Percentiles rank a stretch among this genome's conserved stretches.
Evolutionary conservation across 2,797 vertebrate species (phyloP).

Genomic region (Chlorospingus semifuscus): DNA sequence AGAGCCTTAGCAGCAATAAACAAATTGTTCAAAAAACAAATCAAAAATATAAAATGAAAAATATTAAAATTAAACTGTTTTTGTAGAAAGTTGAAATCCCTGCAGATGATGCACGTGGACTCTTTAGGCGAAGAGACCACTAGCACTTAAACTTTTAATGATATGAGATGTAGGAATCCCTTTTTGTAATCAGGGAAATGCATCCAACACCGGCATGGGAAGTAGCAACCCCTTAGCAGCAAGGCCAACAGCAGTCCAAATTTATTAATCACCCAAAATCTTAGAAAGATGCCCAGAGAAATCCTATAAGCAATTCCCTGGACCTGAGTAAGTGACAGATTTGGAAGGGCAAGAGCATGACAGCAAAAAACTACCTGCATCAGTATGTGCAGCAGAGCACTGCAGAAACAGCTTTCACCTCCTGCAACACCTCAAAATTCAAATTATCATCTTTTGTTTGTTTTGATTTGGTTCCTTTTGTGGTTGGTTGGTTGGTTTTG

Average conservation of each 20-base stretch:
- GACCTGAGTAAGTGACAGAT: not conserved
- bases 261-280: not conserved
- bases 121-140: not conserved
- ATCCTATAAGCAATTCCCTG: not conserved
- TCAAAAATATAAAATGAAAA: not conserved
- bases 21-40: not conserved
- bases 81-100: not conserved
- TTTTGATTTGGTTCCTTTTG: not conserved
- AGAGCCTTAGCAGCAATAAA: not conserved
- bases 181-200: not conserved
- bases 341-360: not conserved
- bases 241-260: not conserved
- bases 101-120: not conserved
- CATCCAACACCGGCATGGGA: not conserved
- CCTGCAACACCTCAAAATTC: not conserved
- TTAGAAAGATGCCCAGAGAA: not conserved
- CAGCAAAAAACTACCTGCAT: not conserved
- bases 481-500: not conserved
- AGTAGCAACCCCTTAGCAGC: not conserved
- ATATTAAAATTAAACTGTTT: not conserved
- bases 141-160: not conserved
- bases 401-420: not conserved
- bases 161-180: not conserved
- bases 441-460: fast-evolving
- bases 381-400: not conserved